Evolutionary conservation across 2,888 invertebrate species (phyloP), one percentile per base, ranked within the genome.

Genomic region (Nomada fabriciana): DNA sequence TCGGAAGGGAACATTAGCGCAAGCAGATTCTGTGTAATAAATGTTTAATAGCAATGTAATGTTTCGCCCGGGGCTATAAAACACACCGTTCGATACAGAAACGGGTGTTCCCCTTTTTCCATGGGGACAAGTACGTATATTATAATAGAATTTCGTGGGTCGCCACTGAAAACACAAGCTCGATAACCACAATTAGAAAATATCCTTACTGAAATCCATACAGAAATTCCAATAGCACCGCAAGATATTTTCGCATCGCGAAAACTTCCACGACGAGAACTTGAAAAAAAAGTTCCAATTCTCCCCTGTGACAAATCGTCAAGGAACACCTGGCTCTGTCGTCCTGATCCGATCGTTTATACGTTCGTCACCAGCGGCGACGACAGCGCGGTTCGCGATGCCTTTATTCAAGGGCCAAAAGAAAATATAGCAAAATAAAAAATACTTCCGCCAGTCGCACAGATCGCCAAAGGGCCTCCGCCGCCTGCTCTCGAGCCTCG

Each of bases 391-490:
- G 77, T 55, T 57, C 74, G 73, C 74, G 84, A 86, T 86, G 86
- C 82, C 82, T 86, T 88, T 87, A 87, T 84, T 77, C 81, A 74
- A 80, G 10, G 7, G 36, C 36, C 36, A 36, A 36, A 36, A 36
- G 36, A 36, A 36, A 36, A 36, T 36, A 36, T 7, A 7, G 47
- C 1, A 11, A 47, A 47, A 29, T 29, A 55, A 29, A 79, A 77
- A 82, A 85, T 80, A 86, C 89, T 89, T 57, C 89, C 89, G 88
- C 87, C 86, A 61, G 50, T 52, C 60, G 15, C 60, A 13, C n/a
- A 20, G 60, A 71, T 13, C 77, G 55, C 65, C 50, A 29, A 50
- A 55, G 57, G 73, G 82, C 80, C 52, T 70, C 74, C 64, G 43
- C 50, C 50, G 25, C 63, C 57, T 50, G 47, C 68, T 63, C 53